Conservation (phyloP, 2,113 vertebrate species). For the Chloroceryle aenea region DNA sequence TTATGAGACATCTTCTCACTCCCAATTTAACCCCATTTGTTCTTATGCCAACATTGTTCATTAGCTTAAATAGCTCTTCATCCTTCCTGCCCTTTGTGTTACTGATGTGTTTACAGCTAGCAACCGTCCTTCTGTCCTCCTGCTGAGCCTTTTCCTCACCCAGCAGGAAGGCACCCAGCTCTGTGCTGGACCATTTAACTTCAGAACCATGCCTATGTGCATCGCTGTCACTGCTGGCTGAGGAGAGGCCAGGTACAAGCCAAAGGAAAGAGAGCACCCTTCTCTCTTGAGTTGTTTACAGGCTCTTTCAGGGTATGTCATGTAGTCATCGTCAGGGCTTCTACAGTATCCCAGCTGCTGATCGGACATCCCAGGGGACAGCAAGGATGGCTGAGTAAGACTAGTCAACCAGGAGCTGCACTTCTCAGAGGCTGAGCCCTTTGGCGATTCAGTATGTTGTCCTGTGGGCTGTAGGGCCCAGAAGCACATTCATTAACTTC, state of each 20-base stretch:
- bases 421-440: neutral
- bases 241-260: neutral
- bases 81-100: constrained; percentile 26
- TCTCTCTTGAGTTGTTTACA: neutral
- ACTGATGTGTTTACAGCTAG: constrained; percentile 54
- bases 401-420: neutral
- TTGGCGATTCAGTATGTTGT: neutral
- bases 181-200: constrained; percentile 28
- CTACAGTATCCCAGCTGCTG: neutral
- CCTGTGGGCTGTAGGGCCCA: neutral
- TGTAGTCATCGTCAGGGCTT: neutral
- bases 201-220: rapidly evolving
- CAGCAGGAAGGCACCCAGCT: neutral
- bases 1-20: neutral
- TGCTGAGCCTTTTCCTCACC: neutral
- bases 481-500: neutral
- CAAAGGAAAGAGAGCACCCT: neutral
- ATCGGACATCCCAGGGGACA: neutral
- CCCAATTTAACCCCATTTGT: constrained; percentile 20
- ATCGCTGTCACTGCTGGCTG: rapidly evolving
- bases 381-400: rapidly evolving
- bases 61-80: constrained; percentile 16
- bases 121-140: neutral
- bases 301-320: neutral
- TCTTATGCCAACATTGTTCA: neutral